Conservation (phyloP, 2,888 invertebrate genomes). For the Linyphia triangularis region DNA sequence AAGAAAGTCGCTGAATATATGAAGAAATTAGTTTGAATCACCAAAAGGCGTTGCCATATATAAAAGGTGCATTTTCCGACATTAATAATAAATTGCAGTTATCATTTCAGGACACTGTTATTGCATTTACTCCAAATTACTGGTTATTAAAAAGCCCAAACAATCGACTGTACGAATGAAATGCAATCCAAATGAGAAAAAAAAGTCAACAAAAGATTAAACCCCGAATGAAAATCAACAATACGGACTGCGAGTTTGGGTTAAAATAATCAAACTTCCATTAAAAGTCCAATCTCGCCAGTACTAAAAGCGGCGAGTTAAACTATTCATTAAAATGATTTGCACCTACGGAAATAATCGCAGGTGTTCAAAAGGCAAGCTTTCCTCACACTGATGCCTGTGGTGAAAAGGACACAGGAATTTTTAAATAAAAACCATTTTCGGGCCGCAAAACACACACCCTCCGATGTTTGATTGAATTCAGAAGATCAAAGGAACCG, state of each 20-base stretch:
- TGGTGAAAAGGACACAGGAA: not conserved
- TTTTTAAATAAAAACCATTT: not conserved
- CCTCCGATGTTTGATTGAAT: not conserved
- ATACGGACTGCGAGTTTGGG: too few relatives aligned
- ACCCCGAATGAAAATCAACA: not conserved
- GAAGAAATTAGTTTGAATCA: too few relatives aligned
- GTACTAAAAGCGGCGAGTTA: not conserved
- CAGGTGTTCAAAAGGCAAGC: not conserved
- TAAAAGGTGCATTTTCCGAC: too few relatives aligned
- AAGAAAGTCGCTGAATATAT: too few relatives aligned
- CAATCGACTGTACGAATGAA: not conserved
- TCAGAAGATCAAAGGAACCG: not conserved
- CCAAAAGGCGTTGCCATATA: too few relatives aligned
- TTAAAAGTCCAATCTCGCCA: not conserved
- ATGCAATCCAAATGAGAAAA: not conserved
- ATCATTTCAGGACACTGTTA: too few relatives aligned
- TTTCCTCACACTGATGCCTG: not conserved
- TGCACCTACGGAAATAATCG: not conserved
- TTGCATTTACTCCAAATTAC: not conserved
- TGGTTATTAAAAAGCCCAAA: not conserved
- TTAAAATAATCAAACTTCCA: not conserved
- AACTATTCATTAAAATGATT: not conserved
- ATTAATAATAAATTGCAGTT: too few relatives aligned
- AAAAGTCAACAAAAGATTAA: not conserved
- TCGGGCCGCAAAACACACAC: not conserved